Evolutionary conservation across 1,140 invertebrate genomes (phyloP), one percentile per base, ranked within the genome.

Genomic region (Drosophila arawakana): DNA sequence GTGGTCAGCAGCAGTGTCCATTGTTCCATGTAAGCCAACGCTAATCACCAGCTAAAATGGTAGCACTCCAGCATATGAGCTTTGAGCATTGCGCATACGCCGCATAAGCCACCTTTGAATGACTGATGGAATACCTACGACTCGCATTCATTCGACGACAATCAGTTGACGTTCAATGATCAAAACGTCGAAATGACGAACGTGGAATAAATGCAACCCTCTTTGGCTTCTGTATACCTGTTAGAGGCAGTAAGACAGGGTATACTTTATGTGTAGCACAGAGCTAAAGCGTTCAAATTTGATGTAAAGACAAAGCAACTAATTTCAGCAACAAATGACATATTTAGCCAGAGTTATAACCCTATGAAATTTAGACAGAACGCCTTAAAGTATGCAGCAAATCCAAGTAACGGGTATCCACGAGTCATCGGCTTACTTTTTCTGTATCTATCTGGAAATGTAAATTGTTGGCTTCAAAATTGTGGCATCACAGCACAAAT

Each of bases 31-130:
- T 43, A 41, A 35, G 34, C 52, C 63, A 41, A 43, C 44, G 81
- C 76, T 84, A 83, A 83, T 80, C 80, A 80, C 52, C 74, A 57
- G 25, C 75, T 49, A 47, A 77, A 57, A 78, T 72, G 76, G 74
- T 76, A 60, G 58, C 34, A 25, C 35, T 35, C 43, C 18, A 71
- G 59, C 10, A 65, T 58, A 78, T 15, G n/a, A 34, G 58, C 44
- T 25, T 44, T 13, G 30, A 25, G 46, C 62, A 25, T 34, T 60
- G 44, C 63, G 46, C 49, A 55, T 73, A 50, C 72, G 68, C 50
- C 72, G 58, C 66, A 69, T 74, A 73, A 46, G 72, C 58, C 58
- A 37, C 41, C 37, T 13, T 46, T 62, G 39, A 18, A 61, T 15
- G 39, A n/a, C 54, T 15, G 46, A 43, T 43, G 46, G 52, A 50